Evolutionary conservation across 1,140 invertebrate species (phyloP).

Genomic region (Brachionus rubens): DNA sequence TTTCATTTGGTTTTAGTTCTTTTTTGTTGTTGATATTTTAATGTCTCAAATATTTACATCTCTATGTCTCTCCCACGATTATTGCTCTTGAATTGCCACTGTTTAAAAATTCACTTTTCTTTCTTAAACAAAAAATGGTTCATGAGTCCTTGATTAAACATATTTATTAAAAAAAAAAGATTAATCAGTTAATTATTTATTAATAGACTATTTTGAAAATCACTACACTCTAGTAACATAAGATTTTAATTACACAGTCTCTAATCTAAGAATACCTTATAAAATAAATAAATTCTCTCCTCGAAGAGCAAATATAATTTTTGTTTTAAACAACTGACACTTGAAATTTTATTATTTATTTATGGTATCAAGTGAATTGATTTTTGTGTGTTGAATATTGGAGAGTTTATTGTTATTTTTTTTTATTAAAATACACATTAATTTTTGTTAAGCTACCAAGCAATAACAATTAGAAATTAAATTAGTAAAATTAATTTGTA

Average conservation of each 20-base stretch:
- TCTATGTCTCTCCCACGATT: slow-evolving; percentile 28
- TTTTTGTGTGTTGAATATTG: slow-evolving; percentile 15
- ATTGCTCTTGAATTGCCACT: background rate
- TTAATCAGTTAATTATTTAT: slow-evolving; percentile 31
- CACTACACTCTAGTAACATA: background rate
- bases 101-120: slow-evolving; percentile 24
- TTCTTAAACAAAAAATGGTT: background rate
- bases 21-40: background rate
- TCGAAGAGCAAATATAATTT: slow-evolving; percentile 1
- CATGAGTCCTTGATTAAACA: slow-evolving; percentile 31
- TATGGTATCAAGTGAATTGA: slow-evolving; percentile 25
- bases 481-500: background rate
- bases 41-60: background rate
- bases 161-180: background rate
- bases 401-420: background rate
- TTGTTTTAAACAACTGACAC: slow-evolving; percentile 27
- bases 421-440: too few relatives aligned
- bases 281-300: background rate
- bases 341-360: slow-evolving; percentile 16
- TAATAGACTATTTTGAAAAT: slow-evolving; percentile 1
- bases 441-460: slow-evolving; percentile 10
- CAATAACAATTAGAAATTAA: background rate
- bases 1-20: background rate
- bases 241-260: slow-evolving; percentile 30
- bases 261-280: background rate